These are phyloP conservation scores for Microplitis demolitor DNA, from an alignment of 1,140 invertebrate genomes.

Conservation along the genomic window DNA sequence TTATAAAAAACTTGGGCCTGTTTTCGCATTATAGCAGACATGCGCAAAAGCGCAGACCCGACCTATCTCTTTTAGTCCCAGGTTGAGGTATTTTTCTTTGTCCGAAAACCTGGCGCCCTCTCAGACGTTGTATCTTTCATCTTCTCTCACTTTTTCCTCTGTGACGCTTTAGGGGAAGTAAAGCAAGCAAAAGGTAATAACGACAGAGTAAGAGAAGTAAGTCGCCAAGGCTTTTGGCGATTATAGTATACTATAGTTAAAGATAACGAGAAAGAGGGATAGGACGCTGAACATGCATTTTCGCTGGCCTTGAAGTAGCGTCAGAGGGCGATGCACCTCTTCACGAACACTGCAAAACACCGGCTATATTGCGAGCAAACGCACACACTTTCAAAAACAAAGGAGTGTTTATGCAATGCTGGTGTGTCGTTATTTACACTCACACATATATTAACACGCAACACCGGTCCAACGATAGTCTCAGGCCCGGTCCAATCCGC, in stretches of 20 bases:
- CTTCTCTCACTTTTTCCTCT: constrained; percentile 9
- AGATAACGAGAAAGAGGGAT: constrained; percentile 23
- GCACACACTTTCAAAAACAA: constrained; percentile 20
- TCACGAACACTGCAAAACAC: constrained; percentile 55
- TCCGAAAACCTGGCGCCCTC: constrained; percentile 35
- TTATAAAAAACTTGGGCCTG: no score
- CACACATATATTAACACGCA: constrained; percentile 18
- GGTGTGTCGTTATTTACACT: constrained; percentile 16
- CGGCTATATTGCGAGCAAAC: constrained; percentile 40
- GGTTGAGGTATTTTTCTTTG: constrained; percentile 32
- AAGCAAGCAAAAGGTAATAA: neutral
- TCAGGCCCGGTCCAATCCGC: constrained; percentile 57
- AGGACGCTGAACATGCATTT: constrained; percentile 55
- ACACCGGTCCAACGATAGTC: constrained; percentile 37
- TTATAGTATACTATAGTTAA: constrained; percentile 39
- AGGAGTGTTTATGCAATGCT: neutral
- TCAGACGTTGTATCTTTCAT: constrained; percentile 9
- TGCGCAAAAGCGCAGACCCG: constrained; percentile 18
- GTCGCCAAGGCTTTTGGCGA: constrained; percentile 51
- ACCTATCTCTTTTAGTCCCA: constrained; percentile 34
- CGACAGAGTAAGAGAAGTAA: constrained; percentile 10
- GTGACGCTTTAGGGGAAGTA: constrained; percentile 11
- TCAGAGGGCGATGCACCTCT: constrained; percentile 60
- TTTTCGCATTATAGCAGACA: no score
- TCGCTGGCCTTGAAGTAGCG: constrained; percentile 62